Conservation (phyloP, 2,797 vertebrate species). For the Todus mexicanus region DNA sequence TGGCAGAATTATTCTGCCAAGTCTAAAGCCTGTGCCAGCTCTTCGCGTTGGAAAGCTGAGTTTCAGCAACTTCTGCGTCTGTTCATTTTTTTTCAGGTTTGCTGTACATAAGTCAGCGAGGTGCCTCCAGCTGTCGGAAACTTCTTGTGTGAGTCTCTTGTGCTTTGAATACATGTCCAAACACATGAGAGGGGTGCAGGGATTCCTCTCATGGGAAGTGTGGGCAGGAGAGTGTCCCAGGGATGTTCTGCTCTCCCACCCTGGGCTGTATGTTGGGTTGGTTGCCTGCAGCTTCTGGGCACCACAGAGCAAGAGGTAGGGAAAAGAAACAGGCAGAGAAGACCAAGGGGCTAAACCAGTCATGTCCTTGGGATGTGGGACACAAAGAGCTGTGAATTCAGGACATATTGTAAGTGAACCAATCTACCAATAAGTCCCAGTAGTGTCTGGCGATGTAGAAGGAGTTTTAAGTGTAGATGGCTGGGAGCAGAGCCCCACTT, state of each 20-base stretch:
- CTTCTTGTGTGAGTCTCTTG: not conserved
- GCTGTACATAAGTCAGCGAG: not conserved
- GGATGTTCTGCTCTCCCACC: not conserved
- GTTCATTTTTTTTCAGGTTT: not conserved
- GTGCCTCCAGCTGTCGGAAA: not conserved
- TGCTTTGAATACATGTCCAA: not conserved
- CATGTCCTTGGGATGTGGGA: not conserved
- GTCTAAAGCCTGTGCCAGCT: not conserved
- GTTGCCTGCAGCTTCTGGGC: not conserved
- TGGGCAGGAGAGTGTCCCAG: not conserved
- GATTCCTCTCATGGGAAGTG: fast-evolving
- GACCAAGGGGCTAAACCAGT: not conserved
- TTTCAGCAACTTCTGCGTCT: not conserved
- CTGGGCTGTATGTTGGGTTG: not conserved
- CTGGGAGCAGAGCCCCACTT: not conserved
- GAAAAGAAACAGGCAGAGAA: not conserved
- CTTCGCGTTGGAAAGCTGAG: not conserved
- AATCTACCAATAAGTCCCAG: not conserved
- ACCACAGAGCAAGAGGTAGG: not conserved
- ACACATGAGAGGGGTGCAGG: not conserved
- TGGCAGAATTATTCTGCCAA: not conserved
- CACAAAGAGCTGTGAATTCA: not conserved
- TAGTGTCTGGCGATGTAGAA: not conserved
- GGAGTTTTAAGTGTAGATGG: fast-evolving
- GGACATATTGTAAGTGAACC: not conserved